Conservation (phyloP, 2,797 vertebrate species). For the Phaenicophaeus curvirostris region DNA sequence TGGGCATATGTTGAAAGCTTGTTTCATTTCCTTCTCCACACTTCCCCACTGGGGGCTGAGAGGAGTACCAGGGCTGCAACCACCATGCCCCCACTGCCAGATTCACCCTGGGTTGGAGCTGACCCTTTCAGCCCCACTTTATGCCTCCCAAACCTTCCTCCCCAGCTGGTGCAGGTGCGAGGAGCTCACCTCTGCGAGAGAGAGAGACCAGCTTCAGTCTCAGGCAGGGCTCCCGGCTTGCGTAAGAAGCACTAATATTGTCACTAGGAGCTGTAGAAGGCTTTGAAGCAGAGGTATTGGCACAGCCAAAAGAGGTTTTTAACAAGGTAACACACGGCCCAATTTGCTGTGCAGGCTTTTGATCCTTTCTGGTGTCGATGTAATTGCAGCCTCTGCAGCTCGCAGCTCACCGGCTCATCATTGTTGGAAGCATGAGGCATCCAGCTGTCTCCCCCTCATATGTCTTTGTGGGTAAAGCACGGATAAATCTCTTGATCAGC, state of each 20-base stretch:
- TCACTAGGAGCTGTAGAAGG: background rate
- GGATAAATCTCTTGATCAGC: background rate
- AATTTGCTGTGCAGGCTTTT: slow-evolving; percentile 25
- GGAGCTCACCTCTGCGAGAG: background rate
- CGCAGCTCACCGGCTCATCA: background rate
- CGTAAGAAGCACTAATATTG: background rate
- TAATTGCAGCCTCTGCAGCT: background rate
- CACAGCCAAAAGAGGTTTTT: slow-evolving; percentile 3
- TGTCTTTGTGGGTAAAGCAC: background rate
- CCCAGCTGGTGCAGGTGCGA: background rate
- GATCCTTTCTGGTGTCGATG: background rate
- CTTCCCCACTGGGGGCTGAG: background rate
- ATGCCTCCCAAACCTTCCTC: background rate
- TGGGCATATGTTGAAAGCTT: background rate
- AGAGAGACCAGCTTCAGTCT: background rate
- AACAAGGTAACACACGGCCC: background rate
- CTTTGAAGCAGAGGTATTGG: slow-evolving; percentile 14
- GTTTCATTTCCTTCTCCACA: slow-evolving; percentile 31
- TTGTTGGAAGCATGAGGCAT: background rate
- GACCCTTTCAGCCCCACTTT: background rate
- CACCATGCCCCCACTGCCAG: rapidly evolving
- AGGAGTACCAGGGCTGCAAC: background rate
- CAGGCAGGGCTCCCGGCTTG: background rate
- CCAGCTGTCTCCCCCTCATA: background rate
- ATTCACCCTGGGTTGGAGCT: background rate